phyloP scores from a whole-genome alignment of 2,888 invertebrate genomes.

The Dexiosoma caninum region DNA sequence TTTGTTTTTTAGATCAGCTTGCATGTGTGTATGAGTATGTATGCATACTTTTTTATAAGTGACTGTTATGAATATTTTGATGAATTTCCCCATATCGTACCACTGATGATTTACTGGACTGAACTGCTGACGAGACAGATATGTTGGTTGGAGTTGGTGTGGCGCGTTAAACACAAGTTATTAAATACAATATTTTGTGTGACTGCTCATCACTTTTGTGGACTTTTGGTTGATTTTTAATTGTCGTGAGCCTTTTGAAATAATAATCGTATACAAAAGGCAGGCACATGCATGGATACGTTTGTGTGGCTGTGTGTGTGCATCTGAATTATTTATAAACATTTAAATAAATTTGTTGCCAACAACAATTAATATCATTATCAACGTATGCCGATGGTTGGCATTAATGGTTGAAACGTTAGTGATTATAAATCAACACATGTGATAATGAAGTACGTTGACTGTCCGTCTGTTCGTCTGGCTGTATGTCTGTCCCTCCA shows the following conservation, averaged over 20 bases:
- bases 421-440: constrained; percentile 57
- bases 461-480: background rate
- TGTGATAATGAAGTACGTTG: constrained; percentile 33
- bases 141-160: background rate
- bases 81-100: background rate
- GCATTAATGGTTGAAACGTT: constrained; percentile 55
- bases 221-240: constrained; percentile 45
- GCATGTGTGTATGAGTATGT: too few relatives aligned
- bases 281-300: background rate
- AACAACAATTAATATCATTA: constrained; percentile 62
- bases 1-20: too few relatives aligned
- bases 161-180: constrained; percentile 12
- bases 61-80: constrained; percentile 2
- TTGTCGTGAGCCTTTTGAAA: constrained; percentile 35
- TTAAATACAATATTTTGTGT: background rate
- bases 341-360: constrained; percentile 53
- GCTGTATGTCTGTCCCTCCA: background rate
- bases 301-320: background rate
- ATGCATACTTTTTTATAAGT: background rate
- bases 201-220: constrained; percentile 11
- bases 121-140: background rate
- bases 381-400: constrained; percentile 50
- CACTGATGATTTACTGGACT: constrained; percentile 34
- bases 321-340: constrained; percentile 28
- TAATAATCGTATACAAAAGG: constrained; percentile 17